Base-by-base conservation (phyloP, 2,797 vertebrate genomes). In the Philypnodon macrostomus region DNA sequence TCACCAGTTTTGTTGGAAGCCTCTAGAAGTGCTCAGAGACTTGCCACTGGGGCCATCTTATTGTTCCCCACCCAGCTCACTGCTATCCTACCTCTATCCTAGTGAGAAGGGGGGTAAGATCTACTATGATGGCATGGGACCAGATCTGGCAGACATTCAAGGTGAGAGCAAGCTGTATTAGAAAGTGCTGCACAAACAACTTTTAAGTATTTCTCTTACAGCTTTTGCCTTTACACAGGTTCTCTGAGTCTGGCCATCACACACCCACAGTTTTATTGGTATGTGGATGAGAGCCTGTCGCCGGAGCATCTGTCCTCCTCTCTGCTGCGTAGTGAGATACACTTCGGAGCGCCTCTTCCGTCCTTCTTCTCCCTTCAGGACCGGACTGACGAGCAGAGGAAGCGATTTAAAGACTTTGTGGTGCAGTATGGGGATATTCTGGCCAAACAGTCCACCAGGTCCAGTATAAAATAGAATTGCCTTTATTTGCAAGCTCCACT, bases 221-320 rank as follows among this genome's bases (percentile, higher is more conserved):
- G 35, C 33, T 31, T 40, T 53, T 53, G 16, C 41, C 46, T 58
- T 59, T 56, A 4, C 38, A 26, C 66, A 99, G 96, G 96, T 53
- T 94, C 95, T 47, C 77, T 99, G 54, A 92, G 94, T 59, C 81
- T 99, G 87, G 96, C 96, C 64, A 97, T 99, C 89, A 98, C 95
- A 29, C 96, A 99, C 77, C 95, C 96, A 0, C 95, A 99, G 76
- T 98, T 98, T 87, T 99, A 99, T 88, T 98, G 96, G 95, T 98
- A 97, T 0, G 96, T 98, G 83, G 96, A 99, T 0, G 96, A 98
- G 81, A 90, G 86, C 1, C 85, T 98, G 33, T 93, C 94, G 0
- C 93, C 91, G 0, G 94, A 94, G 75, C 92, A 88, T 63, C 92
- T 91, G 72, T 95, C 90, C 68, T 98, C 96, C 70, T 91, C 93